Evolutionary conservation across 2,888 invertebrate genomes (phyloP), one percentile per base, ranked within the genome.

Genomic region (Leptinotarsa peninsularis): DNA sequence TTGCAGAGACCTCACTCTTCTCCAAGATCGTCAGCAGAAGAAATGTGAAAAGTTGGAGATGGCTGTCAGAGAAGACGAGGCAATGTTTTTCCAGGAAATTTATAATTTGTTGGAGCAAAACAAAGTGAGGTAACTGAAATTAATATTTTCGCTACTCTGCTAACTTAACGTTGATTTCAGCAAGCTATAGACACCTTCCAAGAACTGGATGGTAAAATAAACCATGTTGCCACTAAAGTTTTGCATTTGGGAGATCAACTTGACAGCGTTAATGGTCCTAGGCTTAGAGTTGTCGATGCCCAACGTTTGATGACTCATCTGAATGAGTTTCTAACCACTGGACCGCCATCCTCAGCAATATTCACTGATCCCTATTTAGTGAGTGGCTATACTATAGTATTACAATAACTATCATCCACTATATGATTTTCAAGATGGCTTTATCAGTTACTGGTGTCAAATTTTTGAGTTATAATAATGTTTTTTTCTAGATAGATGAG

Each of bases 191-290:
- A 93, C 80, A 93, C 96, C 82, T 98, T 98, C 87, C 95, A 97
- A 89, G 95, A 96, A 80, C 88, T 99, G 71, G 99, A 99, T 88
- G 96, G 96, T 84, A 94, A 98, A 83, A 98, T 99, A 85, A 98
- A 98, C 83, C 95, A 95, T 74, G 99, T 99, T 66, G 98, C 99
- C 0, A 98, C 98, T 0, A 97, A 98, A 89, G 99, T 99, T 0
- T 93, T 99, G 67, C 98, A 99, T 89, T 91, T 99, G n/a, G 99
- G 99, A 0, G 99, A 99, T 89, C 99, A 99, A 87, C 90, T 99
- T 66, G 99, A 99, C 84, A 98, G 96, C 80, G 97, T 99, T 0
- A 96, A 98, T 86, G 97, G 96, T 0, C 99, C 99, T 0, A 90
- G 99, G 74, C 95, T 98, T 18, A 91, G 99, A 75, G 97, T 98